phyloP scores from a whole-genome alignment of 2,113 vertebrate species.

The Glaucomys volans region DNA sequence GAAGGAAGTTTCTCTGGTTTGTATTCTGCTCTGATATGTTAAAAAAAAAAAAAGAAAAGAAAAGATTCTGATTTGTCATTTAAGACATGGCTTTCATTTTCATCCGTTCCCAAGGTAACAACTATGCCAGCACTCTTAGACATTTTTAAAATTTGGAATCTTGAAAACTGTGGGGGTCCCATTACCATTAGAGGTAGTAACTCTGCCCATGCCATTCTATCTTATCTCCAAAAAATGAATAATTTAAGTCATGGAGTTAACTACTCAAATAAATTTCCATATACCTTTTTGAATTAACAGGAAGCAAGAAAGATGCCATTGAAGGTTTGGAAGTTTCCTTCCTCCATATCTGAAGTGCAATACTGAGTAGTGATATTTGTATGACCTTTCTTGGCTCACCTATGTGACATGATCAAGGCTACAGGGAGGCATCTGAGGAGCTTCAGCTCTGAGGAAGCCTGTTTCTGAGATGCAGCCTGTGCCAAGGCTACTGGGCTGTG shows the following conservation, averaged over 20 bases:
- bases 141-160: background rate
- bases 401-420: background rate
- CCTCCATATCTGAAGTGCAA: background rate
- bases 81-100: background rate
- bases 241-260: background rate
- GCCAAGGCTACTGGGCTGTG: background rate
- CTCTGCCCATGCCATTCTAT: background rate
- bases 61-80: conserved; percentile 18
- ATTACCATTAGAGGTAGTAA: background rate
- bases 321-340: background rate
- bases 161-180: background rate
- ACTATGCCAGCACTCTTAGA: background rate
- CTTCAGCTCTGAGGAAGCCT: background rate
- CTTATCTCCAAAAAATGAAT: background rate
- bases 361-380: background rate
- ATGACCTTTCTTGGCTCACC: background rate
- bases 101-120: background rate
- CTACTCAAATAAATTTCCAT: background rate
- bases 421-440: background rate
- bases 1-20: conserved; percentile 96
- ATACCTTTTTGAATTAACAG: background rate
- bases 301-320: background rate
- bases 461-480: background rate
- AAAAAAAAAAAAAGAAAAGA: background rate
- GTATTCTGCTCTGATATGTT: conserved; percentile 90